phyloP scores from a whole-genome alignment of 2,888 invertebrate species.

The Acanthococcus lagerstroemiae region DNA sequence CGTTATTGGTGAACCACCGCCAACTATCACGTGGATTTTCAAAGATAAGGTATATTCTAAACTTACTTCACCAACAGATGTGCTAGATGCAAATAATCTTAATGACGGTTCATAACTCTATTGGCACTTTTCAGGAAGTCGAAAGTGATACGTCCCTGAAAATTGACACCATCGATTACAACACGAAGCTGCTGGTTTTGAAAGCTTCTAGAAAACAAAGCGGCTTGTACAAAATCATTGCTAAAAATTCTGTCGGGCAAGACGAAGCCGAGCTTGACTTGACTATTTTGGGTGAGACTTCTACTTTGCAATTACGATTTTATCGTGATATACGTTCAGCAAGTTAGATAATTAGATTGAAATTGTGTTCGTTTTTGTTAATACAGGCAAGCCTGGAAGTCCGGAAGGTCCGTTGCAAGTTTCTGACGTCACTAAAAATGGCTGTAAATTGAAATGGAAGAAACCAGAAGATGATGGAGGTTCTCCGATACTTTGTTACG shows the following conservation, averaged over 20 bases:
- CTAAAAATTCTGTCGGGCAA: conserved; percentile 85
- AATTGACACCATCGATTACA: conserved; percentile 77
- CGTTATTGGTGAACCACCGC: conserved; percentile 86
- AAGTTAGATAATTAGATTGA: too few relatives aligned
- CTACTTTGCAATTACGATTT: not conserved
- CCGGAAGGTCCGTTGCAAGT: conserved; percentile 76
- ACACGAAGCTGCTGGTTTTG: conserved; percentile 78
- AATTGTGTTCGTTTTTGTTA: too few relatives aligned
- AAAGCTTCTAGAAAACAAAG: conserved; percentile 69
- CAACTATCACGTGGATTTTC: conserved; percentile 80
- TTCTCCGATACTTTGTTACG: conserved; percentile 82
- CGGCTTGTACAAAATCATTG: conserved; percentile 79
- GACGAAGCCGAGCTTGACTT: conserved; percentile 86
- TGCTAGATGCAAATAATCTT: too few relatives aligned
- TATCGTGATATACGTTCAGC: too few relatives aligned
- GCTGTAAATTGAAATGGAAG: conserved; percentile 84
- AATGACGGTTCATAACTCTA: too few relatives aligned
- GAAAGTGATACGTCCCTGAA: conserved; percentile 44
- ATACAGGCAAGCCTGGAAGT: conserved; percentile 40
- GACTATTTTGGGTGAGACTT: conserved; percentile 54
- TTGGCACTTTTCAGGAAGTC: conserved; percentile 2
- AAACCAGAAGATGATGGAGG: conserved; percentile 96
- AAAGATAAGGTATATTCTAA: conserved; percentile 54
- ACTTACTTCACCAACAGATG: too few relatives aligned
- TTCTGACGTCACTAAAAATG: conserved; percentile 78